Evolutionary conservation across 2,797 vertebrate genomes (phyloP).

Genomic region (Buceros bicornis): DNA sequence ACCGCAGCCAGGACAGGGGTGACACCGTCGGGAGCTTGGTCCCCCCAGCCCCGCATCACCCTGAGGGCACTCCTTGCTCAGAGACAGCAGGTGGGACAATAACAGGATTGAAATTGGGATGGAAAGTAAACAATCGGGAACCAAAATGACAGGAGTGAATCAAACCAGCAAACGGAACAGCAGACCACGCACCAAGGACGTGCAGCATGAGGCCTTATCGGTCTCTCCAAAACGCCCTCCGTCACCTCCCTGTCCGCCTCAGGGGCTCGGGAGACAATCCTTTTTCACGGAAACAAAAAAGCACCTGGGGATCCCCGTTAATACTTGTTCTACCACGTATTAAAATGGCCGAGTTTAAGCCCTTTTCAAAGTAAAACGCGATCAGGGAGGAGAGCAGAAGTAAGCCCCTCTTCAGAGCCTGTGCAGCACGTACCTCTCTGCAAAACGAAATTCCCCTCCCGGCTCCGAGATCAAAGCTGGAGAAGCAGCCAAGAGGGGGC

Average conservation of each 20-base stretch:
- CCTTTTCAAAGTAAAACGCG: slow-evolving; percentile 3
- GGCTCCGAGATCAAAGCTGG: not conserved
- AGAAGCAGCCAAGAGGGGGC: not conserved
- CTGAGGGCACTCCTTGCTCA: not conserved
- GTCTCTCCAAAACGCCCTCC: not conserved
- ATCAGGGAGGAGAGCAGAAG: not conserved
- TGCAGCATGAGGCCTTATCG: not conserved
- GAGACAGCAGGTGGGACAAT: not conserved
- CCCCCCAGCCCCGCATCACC: not conserved
- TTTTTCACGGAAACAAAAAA: slow-evolving; percentile 14
- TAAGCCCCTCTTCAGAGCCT: not conserved
- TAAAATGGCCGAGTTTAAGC: slow-evolving; percentile 6
- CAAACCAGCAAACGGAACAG: not conserved
- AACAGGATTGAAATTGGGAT: not conserved
- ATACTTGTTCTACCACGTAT: not conserved
- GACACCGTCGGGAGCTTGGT: not conserved
- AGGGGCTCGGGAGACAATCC: not conserved
- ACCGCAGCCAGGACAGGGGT: not conserved
- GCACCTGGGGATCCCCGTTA: slow-evolving; percentile 9
- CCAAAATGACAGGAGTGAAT: not conserved
- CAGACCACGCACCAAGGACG: not conserved
- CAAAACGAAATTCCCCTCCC: not conserved
- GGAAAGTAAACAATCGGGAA: not conserved
- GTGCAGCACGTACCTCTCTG: not conserved
- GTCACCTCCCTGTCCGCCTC: not conserved